Conservation (phyloP, 2,113 vertebrate species). For the Kryptolebias marmoratus region DNA sequence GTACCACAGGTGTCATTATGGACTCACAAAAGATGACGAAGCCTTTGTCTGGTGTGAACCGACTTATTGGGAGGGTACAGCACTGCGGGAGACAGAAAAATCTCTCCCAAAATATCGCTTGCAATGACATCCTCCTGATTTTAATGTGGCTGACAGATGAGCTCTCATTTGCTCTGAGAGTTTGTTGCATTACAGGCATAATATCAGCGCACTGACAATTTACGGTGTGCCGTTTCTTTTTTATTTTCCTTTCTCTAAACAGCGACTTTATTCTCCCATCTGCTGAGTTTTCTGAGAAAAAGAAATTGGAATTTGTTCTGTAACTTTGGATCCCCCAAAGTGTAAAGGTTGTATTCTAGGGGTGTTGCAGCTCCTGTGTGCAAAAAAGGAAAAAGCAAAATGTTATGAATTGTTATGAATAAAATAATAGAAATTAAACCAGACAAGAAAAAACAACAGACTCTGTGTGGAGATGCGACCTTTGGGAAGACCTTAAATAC, state of each 20-base stretch:
- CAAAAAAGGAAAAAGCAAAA: no score
- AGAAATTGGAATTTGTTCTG: constrained; percentile 1
- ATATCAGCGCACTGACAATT: constrained; percentile 2
- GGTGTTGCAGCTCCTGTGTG: no score
- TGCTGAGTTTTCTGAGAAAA: constrained; percentile 12
- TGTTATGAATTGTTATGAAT: no score
- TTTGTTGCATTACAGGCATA: constrained; percentile 24
- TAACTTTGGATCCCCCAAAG: neutral
- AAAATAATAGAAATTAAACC: no score
- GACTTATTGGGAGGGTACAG: constrained; percentile 15
- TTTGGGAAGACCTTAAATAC: no score
- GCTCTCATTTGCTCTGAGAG: constrained; percentile 8
- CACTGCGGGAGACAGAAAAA: constrained; percentile 8
- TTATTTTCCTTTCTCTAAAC: neutral
- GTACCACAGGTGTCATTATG: constrained; percentile 44
- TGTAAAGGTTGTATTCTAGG: no score
- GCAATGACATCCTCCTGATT: constrained; percentile 9
- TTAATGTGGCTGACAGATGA: constrained; percentile 31
- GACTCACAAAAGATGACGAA: constrained; percentile 28
- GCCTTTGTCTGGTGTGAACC: constrained; percentile 13
- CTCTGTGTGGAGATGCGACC: no score
- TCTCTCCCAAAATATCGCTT: constrained; percentile 18
- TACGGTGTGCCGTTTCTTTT: neutral
- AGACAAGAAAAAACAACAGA: no score
- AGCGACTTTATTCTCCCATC: constrained; percentile 3